Percentiles rank a stretch among this genome's conserved stretches.
phyloP scores from a whole-genome alignment of 2,113 vertebrate species.

The Leptosomus discolor region DNA sequence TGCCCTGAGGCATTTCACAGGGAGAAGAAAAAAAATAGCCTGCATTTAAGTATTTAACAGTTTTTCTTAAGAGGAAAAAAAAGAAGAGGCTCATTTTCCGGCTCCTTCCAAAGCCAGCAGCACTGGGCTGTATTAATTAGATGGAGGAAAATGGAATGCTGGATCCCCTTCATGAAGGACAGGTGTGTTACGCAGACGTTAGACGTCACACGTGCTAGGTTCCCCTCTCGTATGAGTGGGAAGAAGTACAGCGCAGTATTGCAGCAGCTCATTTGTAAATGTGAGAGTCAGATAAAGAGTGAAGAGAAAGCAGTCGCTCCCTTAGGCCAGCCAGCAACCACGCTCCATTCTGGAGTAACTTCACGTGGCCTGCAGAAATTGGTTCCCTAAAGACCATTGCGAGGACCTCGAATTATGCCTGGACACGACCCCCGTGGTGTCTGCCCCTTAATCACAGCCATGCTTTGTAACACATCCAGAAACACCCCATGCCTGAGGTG shows the following conservation, averaged over 20 bases:
- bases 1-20: constrained; percentile 22
- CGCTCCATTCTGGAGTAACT: fast-evolving
- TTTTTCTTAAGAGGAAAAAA: neutral
- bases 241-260: neutral
- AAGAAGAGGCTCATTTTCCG: neutral
- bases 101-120: neutral
- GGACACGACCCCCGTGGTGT: neutral
- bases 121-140: neutral
- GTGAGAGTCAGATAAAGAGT: neutral
- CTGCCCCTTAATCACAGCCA: neutral
- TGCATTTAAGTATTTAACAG: neutral
- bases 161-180: neutral
- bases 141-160: neutral
- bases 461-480: neutral
- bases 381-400: neutral
- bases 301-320: neutral
- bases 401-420: neutral
- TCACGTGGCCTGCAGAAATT: neutral
- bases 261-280: neutral
- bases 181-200: neutral
- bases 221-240: neutral
- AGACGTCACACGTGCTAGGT: neutral
- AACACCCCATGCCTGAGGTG: fast-evolving
- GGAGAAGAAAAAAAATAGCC: neutral
- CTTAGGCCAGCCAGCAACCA: neutral